These are phyloP conservation scores for Chondrilla cf. caribensis DNA, from an alignment of 37 sponge, comb jelly and placozoan species.

Conservation along the genomic window DNA sequence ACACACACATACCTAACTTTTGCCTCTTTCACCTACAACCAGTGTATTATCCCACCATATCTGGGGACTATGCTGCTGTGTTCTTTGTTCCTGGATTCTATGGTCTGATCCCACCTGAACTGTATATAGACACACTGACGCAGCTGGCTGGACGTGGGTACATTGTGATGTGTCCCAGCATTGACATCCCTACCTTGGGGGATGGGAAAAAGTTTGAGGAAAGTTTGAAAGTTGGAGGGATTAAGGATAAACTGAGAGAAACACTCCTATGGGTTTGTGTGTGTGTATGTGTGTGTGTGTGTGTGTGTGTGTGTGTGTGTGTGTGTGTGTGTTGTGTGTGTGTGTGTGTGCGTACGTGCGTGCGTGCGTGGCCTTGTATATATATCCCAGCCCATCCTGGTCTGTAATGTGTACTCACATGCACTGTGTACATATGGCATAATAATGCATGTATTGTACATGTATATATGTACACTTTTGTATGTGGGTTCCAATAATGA, in stretches of 20 bases:
- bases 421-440: too few species aligned
- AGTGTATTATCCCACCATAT: slow-evolving; percentile 46
- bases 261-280: slow-evolving; percentile 41
- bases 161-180: slow-evolving; percentile 33
- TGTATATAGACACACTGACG: slow-evolving; percentile 35
- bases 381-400: too few species aligned
- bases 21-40: not conserved
- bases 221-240: not conserved
- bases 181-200: not conserved
- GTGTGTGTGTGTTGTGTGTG: too few species aligned
- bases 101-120: slow-evolving; percentile 31
- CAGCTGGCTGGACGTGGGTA: slow-evolving; percentile 47
- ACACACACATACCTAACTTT: too few species aligned
- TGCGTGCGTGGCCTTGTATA: too few species aligned
- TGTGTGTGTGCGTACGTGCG: too few species aligned
- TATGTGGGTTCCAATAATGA: too few species aligned
- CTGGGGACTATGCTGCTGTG: slow-evolving; percentile 48
- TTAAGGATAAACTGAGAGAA: slow-evolving; percentile 4
- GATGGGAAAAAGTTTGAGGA: not conserved
- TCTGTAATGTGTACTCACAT: too few species aligned
- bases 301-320: slow-evolving; percentile 19
- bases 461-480: too few species aligned
- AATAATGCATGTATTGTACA: too few species aligned
- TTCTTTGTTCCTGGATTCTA: slow-evolving; percentile 54
- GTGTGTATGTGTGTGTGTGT: not conserved